Evolutionary conservation across 2,113 vertebrate genomes (phyloP), one percentile per base, ranked within the genome.

Genomic region (Pseudolaguvia tuberculata): DNA sequence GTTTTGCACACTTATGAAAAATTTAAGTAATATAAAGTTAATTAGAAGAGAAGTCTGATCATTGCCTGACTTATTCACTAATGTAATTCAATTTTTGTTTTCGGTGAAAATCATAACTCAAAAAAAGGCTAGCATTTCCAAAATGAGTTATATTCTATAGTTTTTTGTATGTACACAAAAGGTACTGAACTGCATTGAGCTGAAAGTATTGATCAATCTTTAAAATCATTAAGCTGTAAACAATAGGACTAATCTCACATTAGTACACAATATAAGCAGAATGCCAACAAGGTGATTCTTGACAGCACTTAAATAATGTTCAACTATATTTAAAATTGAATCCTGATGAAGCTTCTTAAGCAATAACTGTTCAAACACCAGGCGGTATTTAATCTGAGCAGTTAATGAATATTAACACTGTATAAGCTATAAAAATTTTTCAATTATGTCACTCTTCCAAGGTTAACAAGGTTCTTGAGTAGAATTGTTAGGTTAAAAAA

Each of bases 11-110:
- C 82, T 87, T 88, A 86, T 52, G 87, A 90, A 89, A 89, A 89
- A 90, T 89, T 87, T 87, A 86, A 86, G 83, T 87, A 86, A 88
- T 86, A 86, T 80, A 77, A 86, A 88, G 82, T 91, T 89, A 88
- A 91, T 90, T 88, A 86, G 80, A 83, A 82, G 77, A 66, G 81
- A 85, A 81, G n/a, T n/a, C n/a, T n/a, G 82, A 85, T 88, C 85
- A 84, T 58, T 80, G 80, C 83, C 83, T 80, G 82, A 85, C 83
- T 83, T 85, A 77, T 86, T 80, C 78, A 81, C 73, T 80, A 80
- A 79, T 80, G 79, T 85, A 84, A 91, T 90, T 89, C 77, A 86
- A 86, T 89, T 88, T 83, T 78, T 81, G 81, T 83, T 86, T 87
- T 85, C 80, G 83, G 84, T 80, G 82, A 86, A 88, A 89, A 86